Percentiles rank a stretch among this genome's conserved stretches.
These are phyloP conservation scores for Aphis gossypii DNA, from an alignment of 1,140 invertebrate species.

Conservation along the genomic window DNA sequence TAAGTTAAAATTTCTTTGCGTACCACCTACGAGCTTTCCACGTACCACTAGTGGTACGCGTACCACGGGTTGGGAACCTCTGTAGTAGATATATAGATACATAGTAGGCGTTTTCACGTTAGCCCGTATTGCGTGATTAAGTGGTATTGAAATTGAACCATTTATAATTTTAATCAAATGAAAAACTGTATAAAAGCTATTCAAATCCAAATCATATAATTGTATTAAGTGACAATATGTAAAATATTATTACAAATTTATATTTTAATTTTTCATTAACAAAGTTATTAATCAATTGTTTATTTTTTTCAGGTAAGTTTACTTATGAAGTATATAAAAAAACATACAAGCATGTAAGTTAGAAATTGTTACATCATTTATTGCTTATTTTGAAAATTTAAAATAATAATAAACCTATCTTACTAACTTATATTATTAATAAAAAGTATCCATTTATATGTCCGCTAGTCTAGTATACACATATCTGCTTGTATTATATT, in stretches of 20 bases:
- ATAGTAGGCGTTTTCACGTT: not conserved
- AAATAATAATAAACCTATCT: not conserved
- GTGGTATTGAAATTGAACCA: not conserved
- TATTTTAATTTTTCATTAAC: not conserved
- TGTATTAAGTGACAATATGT: not conserved
- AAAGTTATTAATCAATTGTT: not conserved
- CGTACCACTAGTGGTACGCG: too few species aligned
- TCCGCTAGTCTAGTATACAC: not conserved
- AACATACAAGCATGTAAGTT: not conserved
- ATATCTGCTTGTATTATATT: not conserved
- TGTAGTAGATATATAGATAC: not conserved
- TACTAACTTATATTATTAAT: not conserved
- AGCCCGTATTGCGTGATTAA: not conserved
- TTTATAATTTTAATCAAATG: not conserved
- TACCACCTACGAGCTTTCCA: too few species aligned
- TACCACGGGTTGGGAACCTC: too few species aligned
- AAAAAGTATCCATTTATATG: not conserved
- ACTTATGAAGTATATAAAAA: not conserved
- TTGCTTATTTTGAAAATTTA: not conserved
- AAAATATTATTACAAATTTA: not conserved
- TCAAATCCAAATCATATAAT: not conserved
- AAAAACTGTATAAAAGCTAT: not conserved
- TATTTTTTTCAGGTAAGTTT: conserved; percentile 1
- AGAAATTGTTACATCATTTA: not conserved
- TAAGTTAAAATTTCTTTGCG: too few species aligned